Percentiles rank a stretch among this genome's conserved stretches.
Evolutionary conservation across 2,113 vertebrate genomes (phyloP).

Genomic region (Apodemus speciosus): DNA sequence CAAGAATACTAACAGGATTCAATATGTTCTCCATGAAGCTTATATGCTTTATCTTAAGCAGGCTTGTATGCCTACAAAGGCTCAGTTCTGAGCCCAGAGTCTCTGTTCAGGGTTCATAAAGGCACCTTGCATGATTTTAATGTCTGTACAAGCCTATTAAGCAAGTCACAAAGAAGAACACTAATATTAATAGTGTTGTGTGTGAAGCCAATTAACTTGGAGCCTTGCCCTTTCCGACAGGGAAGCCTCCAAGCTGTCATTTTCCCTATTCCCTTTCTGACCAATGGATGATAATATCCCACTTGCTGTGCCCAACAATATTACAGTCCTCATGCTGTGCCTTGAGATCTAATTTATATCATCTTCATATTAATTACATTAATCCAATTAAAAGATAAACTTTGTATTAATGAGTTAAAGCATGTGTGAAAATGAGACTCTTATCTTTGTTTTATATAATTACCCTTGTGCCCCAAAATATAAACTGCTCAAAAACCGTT

Average conservation of each 20-base stretch:
- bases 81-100: not conserved
- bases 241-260: fast-evolving
- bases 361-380: not conserved
- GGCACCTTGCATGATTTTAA: not conserved
- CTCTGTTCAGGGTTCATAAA: not conserved
- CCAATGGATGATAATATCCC: not conserved
- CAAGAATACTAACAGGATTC: not conserved
- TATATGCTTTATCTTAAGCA: not conserved
- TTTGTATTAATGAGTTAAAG: not conserved
- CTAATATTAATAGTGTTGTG: not conserved
- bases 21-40: not conserved
- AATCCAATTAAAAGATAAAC: not conserved
- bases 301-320: not conserved
- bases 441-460: not conserved
- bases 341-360: not conserved
- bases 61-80: not conserved
- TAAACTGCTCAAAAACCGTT: not conserved
- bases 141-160: not conserved
- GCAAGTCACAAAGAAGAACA: not conserved
- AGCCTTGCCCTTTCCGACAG: not conserved
- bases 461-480: not conserved
- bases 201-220: not conserved
- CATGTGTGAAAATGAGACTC: not conserved
- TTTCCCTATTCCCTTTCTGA: not conserved
- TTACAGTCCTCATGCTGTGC: not conserved